phyloP scores from a whole-genome alignment of 1,140 invertebrate species.

The Paraescarpia echinospica region DNA sequence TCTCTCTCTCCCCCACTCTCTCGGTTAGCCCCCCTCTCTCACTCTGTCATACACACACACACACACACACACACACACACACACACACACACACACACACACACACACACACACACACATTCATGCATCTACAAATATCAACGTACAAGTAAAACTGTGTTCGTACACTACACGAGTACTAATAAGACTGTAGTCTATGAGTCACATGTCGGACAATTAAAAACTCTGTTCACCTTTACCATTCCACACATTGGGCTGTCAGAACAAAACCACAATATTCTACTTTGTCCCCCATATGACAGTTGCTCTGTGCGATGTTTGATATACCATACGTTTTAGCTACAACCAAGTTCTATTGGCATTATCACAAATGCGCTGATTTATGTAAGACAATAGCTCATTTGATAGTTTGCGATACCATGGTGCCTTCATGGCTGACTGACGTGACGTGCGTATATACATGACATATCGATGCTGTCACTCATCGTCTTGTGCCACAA shows the following conservation, averaged over 20 bases:
- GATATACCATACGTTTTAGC: background rate
- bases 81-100: no score
- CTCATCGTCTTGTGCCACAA: no score
- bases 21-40: no score
- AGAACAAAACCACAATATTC: background rate
- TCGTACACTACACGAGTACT: no score
- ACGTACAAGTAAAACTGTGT: no score
- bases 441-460: background rate
- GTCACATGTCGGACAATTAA: background rate
- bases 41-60: no score
- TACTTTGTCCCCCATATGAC: background rate
- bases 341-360: background rate
- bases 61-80: no score
- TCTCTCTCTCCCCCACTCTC: no score
- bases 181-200: no score
- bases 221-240: background rate
- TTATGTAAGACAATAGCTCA: background rate
- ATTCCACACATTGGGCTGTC: background rate
- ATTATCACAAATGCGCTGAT: background rate
- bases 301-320: background rate
- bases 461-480: no score
- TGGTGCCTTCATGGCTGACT: background rate
- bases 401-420: background rate
- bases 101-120: no score
- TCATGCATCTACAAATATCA: no score